phyloP scores from a whole-genome alignment of 2,888 invertebrate genomes.

The Sympetrum striolatum region DNA sequence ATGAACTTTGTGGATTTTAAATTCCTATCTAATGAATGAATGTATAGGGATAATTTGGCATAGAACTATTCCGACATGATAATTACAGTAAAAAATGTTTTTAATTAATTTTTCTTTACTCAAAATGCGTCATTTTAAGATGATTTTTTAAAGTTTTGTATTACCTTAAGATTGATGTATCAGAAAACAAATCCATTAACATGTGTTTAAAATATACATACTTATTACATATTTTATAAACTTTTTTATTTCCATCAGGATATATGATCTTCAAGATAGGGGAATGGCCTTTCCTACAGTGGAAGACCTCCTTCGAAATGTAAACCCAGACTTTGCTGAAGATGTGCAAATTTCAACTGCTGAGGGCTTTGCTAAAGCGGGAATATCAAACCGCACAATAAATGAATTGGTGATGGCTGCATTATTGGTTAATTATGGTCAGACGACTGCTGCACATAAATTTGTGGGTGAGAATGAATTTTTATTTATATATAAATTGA shows the following conservation, averaged over 20 bases:
- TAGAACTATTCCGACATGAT: no score
- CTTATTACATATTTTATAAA: constrained; percentile 51
- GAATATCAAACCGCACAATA: constrained; percentile 61
- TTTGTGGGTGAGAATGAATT: constrained; percentile 62
- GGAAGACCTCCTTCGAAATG: constrained; percentile 61
- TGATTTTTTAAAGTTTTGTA: no score
- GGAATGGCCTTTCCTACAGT: constrained; percentile 63
- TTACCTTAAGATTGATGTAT: no score
- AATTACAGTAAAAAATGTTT: no score
- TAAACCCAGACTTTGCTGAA: constrained; percentile 62
- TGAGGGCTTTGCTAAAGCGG: constrained; percentile 58
- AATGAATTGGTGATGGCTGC: constrained; percentile 65
- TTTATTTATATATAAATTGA: neutral
- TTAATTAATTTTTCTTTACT: no score
- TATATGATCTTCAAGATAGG: constrained; percentile 64
- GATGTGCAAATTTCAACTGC: constrained; percentile 58
- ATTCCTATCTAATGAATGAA: no score
- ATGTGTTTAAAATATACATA: constrained; percentile 41
- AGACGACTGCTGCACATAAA: constrained; percentile 63
- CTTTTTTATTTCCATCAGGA: constrained; percentile 57
- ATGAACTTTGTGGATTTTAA: no score
- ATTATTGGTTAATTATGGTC: constrained; percentile 68
- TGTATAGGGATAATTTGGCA: no score
- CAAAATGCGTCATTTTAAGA: no score
- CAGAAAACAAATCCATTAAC: constrained; percentile 48